Base-by-base conservation (phyloP, 2,797 vertebrate genomes). In the Centroberyx gerrardi region DNA sequence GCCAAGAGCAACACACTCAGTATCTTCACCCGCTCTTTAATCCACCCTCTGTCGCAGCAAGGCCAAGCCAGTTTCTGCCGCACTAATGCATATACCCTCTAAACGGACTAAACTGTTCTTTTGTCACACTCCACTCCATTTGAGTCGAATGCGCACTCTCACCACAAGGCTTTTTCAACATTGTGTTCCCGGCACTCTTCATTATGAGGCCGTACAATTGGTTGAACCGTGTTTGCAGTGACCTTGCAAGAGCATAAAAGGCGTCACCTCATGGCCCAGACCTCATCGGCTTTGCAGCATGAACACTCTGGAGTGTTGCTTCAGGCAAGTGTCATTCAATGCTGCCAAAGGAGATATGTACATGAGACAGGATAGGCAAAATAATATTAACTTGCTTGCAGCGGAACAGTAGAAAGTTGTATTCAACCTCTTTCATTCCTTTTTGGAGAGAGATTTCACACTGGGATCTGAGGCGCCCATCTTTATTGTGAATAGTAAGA, bases 41-140 rank as follows among this genome's bases (percentile, higher is more conserved):
- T 72, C 40, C 56, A 68, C 40, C 66, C 36, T 52, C 44, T 9
- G 18, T 61, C 52, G 46, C 58, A 52, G 12, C n/a, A 51, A 17
- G 12, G 42, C 54, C 22, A 28, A 44, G 55, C 42, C 27, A 58
- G 13, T 49, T 69, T 69, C 67, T 33, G n/a, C 13, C 17, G 14
- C 10, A 53, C 48, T 49, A 49, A 59, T 51, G 22, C 33, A 54
- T 15, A 27, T 27, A 27, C 51, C 51, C 33, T 7, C 36, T 2
- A 18, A 46, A 56, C 15, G 29, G 52, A 68, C 28, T 51, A 5
- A 10, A 40, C 38, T 40, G 7, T 27, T 68, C 52, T 44, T 68
- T 68, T 15, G 27, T 46, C 40, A 29, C 9, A 12, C 22, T 14
- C 53, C 38, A 12, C 9, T 40, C 38, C 38, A 40, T 40, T 10